Percentiles rank a stretch among this genome's conserved stretches.
These are phyloP conservation scores for Acestrorhynchus altus DNA, from an alignment of 2,797 vertebrate species.

Conservation along the genomic window DNA sequence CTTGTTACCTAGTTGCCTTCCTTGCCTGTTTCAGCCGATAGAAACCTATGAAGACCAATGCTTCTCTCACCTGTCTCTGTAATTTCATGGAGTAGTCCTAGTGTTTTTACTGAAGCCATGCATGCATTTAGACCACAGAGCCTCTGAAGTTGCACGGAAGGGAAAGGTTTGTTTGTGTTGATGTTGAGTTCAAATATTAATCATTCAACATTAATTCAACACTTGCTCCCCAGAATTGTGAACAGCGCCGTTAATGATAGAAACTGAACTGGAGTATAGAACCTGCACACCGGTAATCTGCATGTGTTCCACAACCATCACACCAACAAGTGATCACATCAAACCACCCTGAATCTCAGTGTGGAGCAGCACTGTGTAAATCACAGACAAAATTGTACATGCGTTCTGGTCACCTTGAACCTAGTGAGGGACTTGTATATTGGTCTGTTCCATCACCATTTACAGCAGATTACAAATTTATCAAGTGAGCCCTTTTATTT, in stretches of 20 bases:
- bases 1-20: too few relatives aligned
- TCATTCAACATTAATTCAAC: too few relatives aligned
- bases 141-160: too few relatives aligned
- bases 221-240: too few relatives aligned
- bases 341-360: slow-evolving; percentile 42
- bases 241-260: background rate
- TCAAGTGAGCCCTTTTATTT: slow-evolving; percentile 35
- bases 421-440: slow-evolving; percentile 49
- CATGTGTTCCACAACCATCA: slow-evolving; percentile 3
- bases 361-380: slow-evolving; percentile 29
- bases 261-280: background rate
- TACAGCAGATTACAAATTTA: slow-evolving; percentile 36
- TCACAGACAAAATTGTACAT: slow-evolving; percentile 44
- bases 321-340: slow-evolving; percentile 32
- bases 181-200: too few relatives aligned
- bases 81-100: too few relatives aligned
- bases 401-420: slow-evolving; percentile 48
- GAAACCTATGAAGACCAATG: too few relatives aligned
- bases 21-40: too few relatives aligned
- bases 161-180: too few relatives aligned
- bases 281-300: background rate
- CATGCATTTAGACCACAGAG: too few relatives aligned
- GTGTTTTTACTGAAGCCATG: too few relatives aligned
- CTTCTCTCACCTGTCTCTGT: too few relatives aligned
- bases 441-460: slow-evolving; percentile 29